A percentile compares a stretch with the other conserved stretches of the same genome.
Conservation (phyloP, 2,113 vertebrate species). For the Porphyrio hochstetteri region DNA sequence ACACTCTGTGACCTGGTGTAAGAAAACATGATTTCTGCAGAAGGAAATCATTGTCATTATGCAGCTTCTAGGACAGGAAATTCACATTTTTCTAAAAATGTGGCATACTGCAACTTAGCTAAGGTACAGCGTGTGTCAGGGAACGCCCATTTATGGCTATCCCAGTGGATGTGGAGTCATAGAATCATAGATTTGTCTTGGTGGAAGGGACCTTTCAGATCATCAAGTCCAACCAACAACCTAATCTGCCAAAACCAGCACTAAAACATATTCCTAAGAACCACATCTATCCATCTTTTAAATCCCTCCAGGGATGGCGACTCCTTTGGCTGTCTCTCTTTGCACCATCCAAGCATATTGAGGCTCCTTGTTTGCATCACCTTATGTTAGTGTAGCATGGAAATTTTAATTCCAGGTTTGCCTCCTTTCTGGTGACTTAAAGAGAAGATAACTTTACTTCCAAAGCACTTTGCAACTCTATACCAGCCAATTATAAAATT, state of each 20-base stretch:
- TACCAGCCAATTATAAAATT: not conserved
- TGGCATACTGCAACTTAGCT: not conserved
- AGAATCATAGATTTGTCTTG: too few relatives aligned
- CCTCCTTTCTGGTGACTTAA: not conserved
- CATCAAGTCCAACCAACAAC: too few relatives aligned
- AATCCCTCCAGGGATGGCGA: too few relatives aligned
- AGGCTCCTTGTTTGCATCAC: not conserved
- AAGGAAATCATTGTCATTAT: not conserved
- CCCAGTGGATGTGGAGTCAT: too few relatives aligned
- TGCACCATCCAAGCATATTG: not conserved
- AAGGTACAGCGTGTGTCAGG: rapidly evolving
- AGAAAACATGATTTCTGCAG: not conserved
- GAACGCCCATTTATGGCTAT: not conserved
- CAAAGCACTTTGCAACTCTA: not conserved
- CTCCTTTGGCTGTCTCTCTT: not conserved
- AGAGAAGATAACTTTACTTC: not conserved
- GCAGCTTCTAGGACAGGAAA: not conserved
- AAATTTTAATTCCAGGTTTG: not conserved
- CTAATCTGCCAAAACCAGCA: too few relatives aligned
- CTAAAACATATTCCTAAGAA: too few relatives aligned
- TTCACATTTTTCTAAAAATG: not conserved
- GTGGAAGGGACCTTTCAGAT: too few relatives aligned
- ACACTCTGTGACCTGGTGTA: not conserved
- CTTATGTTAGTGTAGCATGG: not conserved
- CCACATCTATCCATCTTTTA: too few relatives aligned